A percentile compares a stretch with the other conserved stretches of the same genome.
Conservation (phyloP, 1,140 invertebrate genomes). For the Brachionus sp. region DNA sequence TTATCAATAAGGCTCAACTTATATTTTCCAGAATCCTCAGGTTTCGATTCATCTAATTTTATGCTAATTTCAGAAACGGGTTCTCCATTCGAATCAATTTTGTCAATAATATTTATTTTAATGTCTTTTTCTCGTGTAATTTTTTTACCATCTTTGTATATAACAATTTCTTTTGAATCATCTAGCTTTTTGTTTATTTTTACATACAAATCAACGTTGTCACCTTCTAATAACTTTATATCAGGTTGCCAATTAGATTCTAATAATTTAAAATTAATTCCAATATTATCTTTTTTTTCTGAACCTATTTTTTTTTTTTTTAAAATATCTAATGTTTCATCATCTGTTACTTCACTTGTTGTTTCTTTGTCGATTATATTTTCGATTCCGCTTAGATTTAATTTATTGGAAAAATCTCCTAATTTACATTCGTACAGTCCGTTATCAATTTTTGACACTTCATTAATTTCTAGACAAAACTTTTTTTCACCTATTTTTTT, state of each 20-base stretch:
- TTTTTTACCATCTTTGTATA: neutral
- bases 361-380: neutral
- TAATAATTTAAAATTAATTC: no score
- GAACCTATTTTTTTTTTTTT: neutral
- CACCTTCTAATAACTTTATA: neutral
- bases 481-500: neutral
- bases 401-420: slow-evolving; percentile 20
- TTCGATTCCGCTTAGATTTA: slow-evolving; percentile 26
- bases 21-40: slow-evolving; percentile 21
- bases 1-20: neutral
- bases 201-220: neutral
- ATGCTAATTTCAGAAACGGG: slow-evolving; percentile 17
- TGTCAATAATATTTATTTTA: neutral
- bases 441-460: slow-evolving; percentile 10
- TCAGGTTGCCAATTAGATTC: neutral
- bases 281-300: neutral
- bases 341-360: neutral
- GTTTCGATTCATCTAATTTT: neutral
- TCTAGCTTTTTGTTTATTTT: neutral
- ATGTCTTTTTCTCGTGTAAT: neutral
- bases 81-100: neutral
- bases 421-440: slow-evolving; percentile 27
- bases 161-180: neutral
- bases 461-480: slow-evolving; percentile 14
- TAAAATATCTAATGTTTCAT: no score